Percentiles rank a stretch among this genome's conserved stretches.
Evolutionary conservation across 2,888 invertebrate genomes (phyloP).

Genomic region (Ectemnius continuus): DNA sequence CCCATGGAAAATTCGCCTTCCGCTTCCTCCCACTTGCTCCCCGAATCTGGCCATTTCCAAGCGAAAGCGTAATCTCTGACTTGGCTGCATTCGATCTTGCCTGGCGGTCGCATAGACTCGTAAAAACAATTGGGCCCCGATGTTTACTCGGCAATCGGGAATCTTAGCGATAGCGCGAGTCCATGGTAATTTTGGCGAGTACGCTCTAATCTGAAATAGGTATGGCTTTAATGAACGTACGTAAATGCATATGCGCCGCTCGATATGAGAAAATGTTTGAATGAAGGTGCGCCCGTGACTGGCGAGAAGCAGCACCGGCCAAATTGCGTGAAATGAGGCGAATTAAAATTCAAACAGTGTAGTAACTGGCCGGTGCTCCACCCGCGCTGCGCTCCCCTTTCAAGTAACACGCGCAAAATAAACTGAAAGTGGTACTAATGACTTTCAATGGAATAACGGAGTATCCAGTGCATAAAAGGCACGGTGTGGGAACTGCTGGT

Average conservation of each 20-base stretch:
- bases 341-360: slow-evolving; percentile 3
- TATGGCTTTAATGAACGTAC: too few relatives aligned
- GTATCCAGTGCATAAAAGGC: neutral
- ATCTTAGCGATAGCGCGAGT: neutral
- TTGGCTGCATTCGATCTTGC: slow-evolving; percentile 29
- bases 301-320: too few relatives aligned
- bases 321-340: neutral
- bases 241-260: too few relatives aligned
- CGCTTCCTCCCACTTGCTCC: slow-evolving; percentile 17
- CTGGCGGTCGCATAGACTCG: slow-evolving; percentile 36
- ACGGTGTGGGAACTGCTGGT: too few relatives aligned
- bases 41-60: neutral
- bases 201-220: too few relatives aligned
- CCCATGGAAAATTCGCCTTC: slow-evolving; percentile 55
- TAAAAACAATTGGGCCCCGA: slow-evolving; percentile 49
- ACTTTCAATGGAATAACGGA: neutral
- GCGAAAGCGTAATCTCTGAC: slow-evolving; percentile 39
- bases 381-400: neutral
- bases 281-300: too few relatives aligned
- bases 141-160: slow-evolving; percentile 15
- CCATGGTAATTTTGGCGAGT: too few relatives aligned
- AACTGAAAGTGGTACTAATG: neutral
- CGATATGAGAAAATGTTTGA: too few relatives aligned
- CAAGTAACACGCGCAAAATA: neutral
- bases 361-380: neutral